Conservation (phyloP, 2,113 vertebrate genomes). For the Pampusana beccarii region DNA sequence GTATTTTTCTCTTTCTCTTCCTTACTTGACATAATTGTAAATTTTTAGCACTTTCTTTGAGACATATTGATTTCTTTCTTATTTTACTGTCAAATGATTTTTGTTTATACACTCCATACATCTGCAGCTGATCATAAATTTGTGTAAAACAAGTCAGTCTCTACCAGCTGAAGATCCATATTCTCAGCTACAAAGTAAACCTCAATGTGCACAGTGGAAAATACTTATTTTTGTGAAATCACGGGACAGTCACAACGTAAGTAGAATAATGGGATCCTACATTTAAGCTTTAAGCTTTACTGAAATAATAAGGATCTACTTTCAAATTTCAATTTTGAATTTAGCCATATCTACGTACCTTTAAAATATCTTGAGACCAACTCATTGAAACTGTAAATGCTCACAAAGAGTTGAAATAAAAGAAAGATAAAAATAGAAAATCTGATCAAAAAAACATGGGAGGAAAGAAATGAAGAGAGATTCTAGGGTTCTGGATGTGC, state of each 20-base stretch:
- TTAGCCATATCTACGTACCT: not conserved
- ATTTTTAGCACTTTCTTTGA: not conserved
- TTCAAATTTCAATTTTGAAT: not conserved
- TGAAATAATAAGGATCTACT: not conserved
- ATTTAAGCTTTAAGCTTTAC: not conserved
- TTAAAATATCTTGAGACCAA: not conserved
- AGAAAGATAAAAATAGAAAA: not conserved
- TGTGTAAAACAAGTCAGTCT: not conserved
- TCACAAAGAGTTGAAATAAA: not conserved
- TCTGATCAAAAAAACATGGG: not conserved
- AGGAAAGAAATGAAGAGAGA: not conserved
- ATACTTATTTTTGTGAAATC: not conserved
- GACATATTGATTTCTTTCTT: not conserved
- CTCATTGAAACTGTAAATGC: not conserved
- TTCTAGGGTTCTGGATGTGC: not conserved
- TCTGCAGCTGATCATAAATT: not conserved
- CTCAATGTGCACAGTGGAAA: not conserved
- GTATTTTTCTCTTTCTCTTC: not conserved
- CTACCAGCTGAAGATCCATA: not conserved
- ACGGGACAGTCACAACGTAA: not conserved
- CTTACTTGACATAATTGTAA: not conserved
- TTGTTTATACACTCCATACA: not conserved
- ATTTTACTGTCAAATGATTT: not conserved
- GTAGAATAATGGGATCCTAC: not conserved
- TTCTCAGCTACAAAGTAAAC: not conserved